Base-by-base conservation (phyloP, 92 coral and sea anemone genomes). In the Actinernus sp. region DNA sequence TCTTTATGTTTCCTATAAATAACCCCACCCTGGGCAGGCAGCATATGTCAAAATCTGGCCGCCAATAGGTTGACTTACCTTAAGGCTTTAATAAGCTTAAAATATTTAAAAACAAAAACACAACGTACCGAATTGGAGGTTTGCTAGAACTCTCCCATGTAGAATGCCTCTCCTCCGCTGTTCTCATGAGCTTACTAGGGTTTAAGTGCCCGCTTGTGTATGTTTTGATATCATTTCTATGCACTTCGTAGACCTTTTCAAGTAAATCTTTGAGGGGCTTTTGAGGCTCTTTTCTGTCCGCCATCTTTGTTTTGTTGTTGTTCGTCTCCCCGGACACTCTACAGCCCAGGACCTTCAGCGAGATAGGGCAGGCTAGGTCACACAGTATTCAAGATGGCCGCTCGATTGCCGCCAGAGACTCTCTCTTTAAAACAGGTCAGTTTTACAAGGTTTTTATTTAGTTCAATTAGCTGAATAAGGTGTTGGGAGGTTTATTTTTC, bases 201-300 rank as follows among this genome's bases (percentile, higher is more conserved):
- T 94, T 94, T 2, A 94, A 87, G 55, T 94, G 98, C 25, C 98
- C 98, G 64, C 90, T 91, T 36, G 97, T 82, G 48, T 91, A 91
- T 2, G 92, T 84, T 76, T 91, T 94, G n/a, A 94, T 91, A 54
- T 91, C 98, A 28, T 87, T 85, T 73, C 97, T 79, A 56, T 94
- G 98, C 25, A 88, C 98, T 57, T 90, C 95, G 40, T 94, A 92
- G 41, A 94, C 85, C 36, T 63, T 69, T 54, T 92, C 89, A 47
- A 94, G 83, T 63, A 94, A 73, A 56, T 73, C 59, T 73, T 55
- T 74, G 52, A 89, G 55, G 30, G 78, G 68, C 13, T 84, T 74
- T 7, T 55, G 21, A n/a, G 75, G 55, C 4, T 73, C 47, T 40
- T 54, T 74, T 40, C 71, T 78, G 64, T 90, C 92, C 92, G 97